Evolutionary conservation across 2,797 vertebrate species (phyloP).

Genomic region (Esox lucius): DNA sequence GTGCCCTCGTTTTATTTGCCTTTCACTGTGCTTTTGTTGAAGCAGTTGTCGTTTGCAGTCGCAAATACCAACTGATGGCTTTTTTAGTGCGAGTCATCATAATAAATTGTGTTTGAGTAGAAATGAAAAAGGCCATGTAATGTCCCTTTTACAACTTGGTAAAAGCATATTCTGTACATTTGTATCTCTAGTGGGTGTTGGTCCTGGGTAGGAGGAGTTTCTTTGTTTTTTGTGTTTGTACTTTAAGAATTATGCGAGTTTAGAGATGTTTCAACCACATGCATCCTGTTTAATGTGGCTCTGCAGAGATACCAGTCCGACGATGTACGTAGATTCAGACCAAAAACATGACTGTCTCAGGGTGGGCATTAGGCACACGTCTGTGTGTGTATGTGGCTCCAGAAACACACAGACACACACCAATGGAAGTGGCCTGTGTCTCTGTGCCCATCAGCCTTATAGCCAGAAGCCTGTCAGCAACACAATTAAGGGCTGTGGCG

Average conservation of each 20-base stretch:
- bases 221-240: not conserved
- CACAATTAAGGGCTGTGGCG: constrained; percentile 67
- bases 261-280: not conserved
- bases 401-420: not conserved
- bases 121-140: not conserved
- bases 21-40: not conserved
- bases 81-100: not conserved
- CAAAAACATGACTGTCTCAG: not conserved
- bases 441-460: constrained; percentile 48
- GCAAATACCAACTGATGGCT: not conserved
- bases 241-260: not conserved
- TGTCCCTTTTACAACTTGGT: not conserved
- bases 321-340: not conserved
- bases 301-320: not conserved
- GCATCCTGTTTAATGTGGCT: not conserved
- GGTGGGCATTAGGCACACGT: not conserved
- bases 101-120: not conserved
- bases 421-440: not conserved
- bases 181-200: not conserved
- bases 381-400: not conserved
- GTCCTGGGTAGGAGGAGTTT: not conserved
- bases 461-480: constrained; percentile 63
- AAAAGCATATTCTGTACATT: not conserved
- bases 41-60: not conserved
- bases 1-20: not conserved